Percentiles rank a stretch among this genome's conserved stretches.
Conservation (phyloP, 2,888 invertebrate species). For the Aelia acuminata region DNA sequence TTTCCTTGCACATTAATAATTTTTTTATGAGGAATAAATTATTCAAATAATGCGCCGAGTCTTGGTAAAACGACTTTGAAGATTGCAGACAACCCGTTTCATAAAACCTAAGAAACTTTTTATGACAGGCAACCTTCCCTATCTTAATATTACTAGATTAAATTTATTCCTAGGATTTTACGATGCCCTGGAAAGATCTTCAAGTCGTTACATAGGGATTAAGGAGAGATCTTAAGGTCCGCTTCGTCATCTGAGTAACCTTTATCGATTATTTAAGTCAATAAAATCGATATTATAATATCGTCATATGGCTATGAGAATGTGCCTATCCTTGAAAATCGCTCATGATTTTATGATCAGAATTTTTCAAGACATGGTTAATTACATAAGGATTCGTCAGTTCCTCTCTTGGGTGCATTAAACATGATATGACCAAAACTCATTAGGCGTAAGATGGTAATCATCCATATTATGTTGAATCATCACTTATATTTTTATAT, state of each 20-base stretch:
- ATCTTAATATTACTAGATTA: neutral
- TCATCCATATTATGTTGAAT: neutral
- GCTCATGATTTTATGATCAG: neutral
- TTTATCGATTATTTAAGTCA: neutral
- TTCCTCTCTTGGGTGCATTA: neutral
- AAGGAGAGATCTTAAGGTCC: neutral
- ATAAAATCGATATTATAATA: neutral
- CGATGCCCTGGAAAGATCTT: neutral
- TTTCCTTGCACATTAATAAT: neutral
- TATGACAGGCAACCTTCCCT: neutral
- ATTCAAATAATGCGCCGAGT: neutral
- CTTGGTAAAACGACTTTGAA: neutral
- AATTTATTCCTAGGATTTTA: neutral
- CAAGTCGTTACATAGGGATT: neutral
- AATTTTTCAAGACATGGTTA: neutral
- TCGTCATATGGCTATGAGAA: neutral
- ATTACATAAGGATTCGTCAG: neutral
- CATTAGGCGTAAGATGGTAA: neutral
- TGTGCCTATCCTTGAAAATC: neutral
- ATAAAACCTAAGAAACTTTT: neutral
- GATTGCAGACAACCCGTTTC: neutral
- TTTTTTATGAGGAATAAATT: neutral
- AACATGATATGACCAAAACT: neutral
- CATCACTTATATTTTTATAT: too few species aligned
- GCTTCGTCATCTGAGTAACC: neutral